Percentiles rank a stretch among this genome's conserved stretches.
phyloP scores from a whole-genome alignment of 2,888 invertebrate genomes.

The Piscicola geometra region DNA sequence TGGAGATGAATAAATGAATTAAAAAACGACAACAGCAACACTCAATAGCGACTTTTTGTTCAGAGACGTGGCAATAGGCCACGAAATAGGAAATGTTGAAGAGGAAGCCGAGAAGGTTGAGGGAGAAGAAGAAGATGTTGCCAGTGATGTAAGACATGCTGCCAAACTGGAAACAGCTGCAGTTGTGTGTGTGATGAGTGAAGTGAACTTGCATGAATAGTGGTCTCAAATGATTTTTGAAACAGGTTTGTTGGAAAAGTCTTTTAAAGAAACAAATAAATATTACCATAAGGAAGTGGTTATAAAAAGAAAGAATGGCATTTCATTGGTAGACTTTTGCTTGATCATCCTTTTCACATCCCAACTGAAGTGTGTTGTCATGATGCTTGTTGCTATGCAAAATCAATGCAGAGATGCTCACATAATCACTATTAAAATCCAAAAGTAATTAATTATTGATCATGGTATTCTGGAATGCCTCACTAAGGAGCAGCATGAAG shows the following conservation, averaged over 20 bases:
- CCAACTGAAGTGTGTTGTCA: too few species aligned
- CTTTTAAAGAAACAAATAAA: too few species aligned
- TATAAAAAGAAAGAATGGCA: neutral
- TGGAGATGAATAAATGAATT: neutral
- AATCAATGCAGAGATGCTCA: too few species aligned
- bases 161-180: conserved; percentile 2
- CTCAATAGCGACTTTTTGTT: neutral
- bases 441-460: too few species aligned
- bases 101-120: neutral
- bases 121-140: neutral
- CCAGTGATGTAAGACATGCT: neutral
- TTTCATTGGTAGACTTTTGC: neutral
- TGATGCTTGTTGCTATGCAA: too few species aligned
- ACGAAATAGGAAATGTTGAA: neutral
- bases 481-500: conserved; percentile 2
- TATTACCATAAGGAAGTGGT: neutral
- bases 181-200: too few species aligned
- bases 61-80: conserved; percentile 1
- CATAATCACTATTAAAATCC: too few species aligned
- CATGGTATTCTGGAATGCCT: too few species aligned
- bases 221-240: too few species aligned
- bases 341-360: neutral
- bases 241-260: too few species aligned
- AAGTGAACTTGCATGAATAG: too few species aligned
- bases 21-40: neutral